These are phyloP conservation scores for Drosophila aff. DNA, from an alignment of 1,140 invertebrate species.

Conservation along the genomic window DNA sequence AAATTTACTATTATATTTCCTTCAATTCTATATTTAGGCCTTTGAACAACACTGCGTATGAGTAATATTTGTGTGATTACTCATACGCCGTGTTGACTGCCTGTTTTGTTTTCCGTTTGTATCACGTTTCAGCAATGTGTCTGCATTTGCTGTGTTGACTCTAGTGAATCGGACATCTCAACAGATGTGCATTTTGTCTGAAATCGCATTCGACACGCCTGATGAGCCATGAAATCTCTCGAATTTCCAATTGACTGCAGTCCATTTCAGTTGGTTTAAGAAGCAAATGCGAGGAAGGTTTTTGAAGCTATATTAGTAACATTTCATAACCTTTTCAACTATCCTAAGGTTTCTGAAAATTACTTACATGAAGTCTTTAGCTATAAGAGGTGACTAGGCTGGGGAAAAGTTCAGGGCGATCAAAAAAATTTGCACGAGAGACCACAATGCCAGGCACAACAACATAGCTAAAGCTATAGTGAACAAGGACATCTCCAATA, in stretches of 20 bases:
- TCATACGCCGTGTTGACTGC: neutral
- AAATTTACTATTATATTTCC: no score
- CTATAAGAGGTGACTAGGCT: neutral
- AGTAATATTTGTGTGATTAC: neutral
- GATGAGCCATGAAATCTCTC: conserved; percentile 28
- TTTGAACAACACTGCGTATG: neutral
- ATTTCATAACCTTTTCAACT: neutral
- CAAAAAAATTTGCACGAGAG: neutral
- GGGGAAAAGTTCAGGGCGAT: neutral
- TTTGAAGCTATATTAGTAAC: neutral
- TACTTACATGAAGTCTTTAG: no score
- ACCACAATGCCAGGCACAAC: no score
- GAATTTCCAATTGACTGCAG: conserved; percentile 14
- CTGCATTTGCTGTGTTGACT: conserved; percentile 3
- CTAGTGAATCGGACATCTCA: conserved; percentile 5
- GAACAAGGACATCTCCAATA: neutral
- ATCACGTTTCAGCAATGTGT: conserved; percentile 9
- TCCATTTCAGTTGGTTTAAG: neutral
- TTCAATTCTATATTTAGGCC: neutral
- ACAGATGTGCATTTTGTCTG: conserved; percentile 14
- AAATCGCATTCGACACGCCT: conserved; percentile 27
- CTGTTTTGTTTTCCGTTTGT: neutral
- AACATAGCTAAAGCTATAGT: no score
- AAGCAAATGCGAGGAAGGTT: neutral
- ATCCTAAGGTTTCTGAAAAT: neutral